Conservation (phyloP, 2,888 invertebrate genomes). For the Tricholauxania praeusta region DNA sequence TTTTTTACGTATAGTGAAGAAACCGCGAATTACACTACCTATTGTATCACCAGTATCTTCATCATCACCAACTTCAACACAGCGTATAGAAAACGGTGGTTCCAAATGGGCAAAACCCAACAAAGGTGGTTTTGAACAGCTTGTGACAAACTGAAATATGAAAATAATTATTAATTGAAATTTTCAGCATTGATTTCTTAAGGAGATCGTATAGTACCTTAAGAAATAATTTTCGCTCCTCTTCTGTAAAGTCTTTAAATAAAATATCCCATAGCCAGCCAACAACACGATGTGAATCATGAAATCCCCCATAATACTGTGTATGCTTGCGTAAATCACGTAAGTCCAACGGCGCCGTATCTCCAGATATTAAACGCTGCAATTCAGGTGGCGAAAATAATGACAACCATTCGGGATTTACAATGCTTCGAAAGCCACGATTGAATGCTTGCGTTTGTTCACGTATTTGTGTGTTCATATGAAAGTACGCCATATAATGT, state of each 20-base stretch:
- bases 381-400: slow-evolving; percentile 96
- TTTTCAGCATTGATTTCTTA: not conserved
- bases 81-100: slow-evolving; percentile 97
- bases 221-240: slow-evolving; percentile 93
- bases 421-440: slow-evolving; percentile 93
- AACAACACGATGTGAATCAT: slow-evolving; percentile 94
- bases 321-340: slow-evolving; percentile 90
- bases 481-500: slow-evolving; percentile 97
- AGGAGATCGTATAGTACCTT: slow-evolving; percentile 73
- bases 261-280: slow-evolving; percentile 99
- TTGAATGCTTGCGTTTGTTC: slow-evolving; percentile 98
- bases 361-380: slow-evolving; percentile 95
- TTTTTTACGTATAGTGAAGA: slow-evolving; percentile 96
- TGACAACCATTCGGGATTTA: slow-evolving; percentile 94
- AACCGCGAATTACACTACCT: slow-evolving; percentile 97
- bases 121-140: slow-evolving; percentile 96
- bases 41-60: slow-evolving; percentile 83
- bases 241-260: slow-evolving; percentile 92
- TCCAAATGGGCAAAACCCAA: slow-evolving; percentile 96
- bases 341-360: slow-evolving; percentile 92
- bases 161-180: not conserved
- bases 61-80: slow-evolving; percentile 99
- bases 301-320: slow-evolving; percentile 99
- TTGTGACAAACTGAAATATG: slow-evolving; percentile 83
- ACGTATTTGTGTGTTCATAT: slow-evolving; percentile 97